Percentiles rank a stretch among this genome's conserved stretches.
phyloP scores from a whole-genome alignment of 2,888 invertebrate genomes.

The Schrankia costaestrigalis region DNA sequence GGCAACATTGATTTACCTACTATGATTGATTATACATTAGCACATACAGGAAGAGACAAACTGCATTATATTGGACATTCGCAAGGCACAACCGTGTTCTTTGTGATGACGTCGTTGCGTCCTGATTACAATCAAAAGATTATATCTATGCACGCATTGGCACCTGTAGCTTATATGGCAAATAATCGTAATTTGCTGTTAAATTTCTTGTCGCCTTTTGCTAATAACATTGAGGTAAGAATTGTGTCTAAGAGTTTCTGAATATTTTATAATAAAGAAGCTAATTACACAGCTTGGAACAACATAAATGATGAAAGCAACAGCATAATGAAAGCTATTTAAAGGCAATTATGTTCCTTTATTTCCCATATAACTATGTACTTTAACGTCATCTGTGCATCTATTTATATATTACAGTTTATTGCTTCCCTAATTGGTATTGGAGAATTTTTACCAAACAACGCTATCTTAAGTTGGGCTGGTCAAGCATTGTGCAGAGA shows the following conservation, averaged over 20 bases:
- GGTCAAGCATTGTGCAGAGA: conserved; percentile 79
- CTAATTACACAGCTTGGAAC: too few species aligned
- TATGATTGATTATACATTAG: conserved; percentile 87
- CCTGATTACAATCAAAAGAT: conserved; percentile 86
- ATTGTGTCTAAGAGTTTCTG: not conserved
- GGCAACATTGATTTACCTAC: conserved; percentile 89
- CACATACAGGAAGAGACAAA: conserved; percentile 75
- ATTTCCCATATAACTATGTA: too few species aligned
- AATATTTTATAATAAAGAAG: too few species aligned
- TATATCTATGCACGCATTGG: conserved; percentile 83
- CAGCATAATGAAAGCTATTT: too few species aligned
- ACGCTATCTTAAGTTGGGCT: conserved; percentile 69
- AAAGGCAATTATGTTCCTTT: too few species aligned
- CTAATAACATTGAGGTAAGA: conserved; percentile 64
- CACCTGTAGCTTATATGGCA: conserved; percentile 84
- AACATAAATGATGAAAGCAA: too few species aligned
- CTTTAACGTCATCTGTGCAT: not conserved
- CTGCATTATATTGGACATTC: conserved; percentile 92
- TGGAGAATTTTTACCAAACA: conserved; percentile 84
- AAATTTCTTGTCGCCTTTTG: conserved; percentile 59
- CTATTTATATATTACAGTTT: conserved; percentile 43
- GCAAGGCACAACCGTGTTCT: conserved; percentile 84
- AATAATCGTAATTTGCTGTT: conserved; percentile 76
- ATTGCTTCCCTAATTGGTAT: conserved; percentile 70
- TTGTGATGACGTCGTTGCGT: conserved; percentile 82